Percentiles rank a stretch among this genome's conserved stretches.
Conservation (phyloP, 1,140 invertebrate genomes). For the Caenorhabditis briggsae region DNA sequence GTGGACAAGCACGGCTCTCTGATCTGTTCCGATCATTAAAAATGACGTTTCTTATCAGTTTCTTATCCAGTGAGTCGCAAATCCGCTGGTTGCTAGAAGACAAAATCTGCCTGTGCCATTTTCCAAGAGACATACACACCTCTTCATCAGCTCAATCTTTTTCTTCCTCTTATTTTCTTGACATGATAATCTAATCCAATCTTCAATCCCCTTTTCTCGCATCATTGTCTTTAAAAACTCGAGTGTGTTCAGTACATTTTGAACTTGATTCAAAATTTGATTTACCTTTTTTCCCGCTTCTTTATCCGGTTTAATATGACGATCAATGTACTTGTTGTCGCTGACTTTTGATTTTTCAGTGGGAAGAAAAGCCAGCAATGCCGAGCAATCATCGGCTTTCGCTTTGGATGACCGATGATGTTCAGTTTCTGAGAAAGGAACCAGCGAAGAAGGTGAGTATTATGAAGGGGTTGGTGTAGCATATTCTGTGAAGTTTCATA, state of each 20-base stretch:
- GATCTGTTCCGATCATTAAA: not conserved
- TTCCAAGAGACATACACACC: not conserved
- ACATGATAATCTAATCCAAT: slow-evolving; percentile 35
- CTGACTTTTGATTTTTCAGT: slow-evolving; percentile 23
- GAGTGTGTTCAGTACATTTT: not conserved
- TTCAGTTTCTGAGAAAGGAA: slow-evolving; percentile 15
- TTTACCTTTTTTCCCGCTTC: not conserved
- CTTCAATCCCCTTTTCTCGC: not conserved
- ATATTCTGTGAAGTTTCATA: too few relatives aligned
- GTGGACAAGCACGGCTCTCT: not conserved
- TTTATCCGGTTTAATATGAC: too few relatives aligned
- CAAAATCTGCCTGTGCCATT: not conserved
- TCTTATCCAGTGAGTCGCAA: slow-evolving; percentile 15
- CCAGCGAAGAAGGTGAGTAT: slow-evolving; percentile 24
- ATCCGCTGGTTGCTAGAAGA: not conserved
- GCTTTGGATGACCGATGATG: slow-evolving; percentile 33
- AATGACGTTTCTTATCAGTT: slow-evolving; percentile 37
- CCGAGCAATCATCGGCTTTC: slow-evolving; percentile 45
- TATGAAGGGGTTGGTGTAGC: not conserved
- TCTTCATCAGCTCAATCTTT: not conserved
- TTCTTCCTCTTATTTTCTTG: slow-evolving; percentile 18
- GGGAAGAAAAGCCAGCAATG: not conserved
- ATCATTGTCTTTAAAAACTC: not conserved
- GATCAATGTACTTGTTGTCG: too few relatives aligned
- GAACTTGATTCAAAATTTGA: not conserved